A percentile compares a stretch with the other conserved stretches of the same genome.
Evolutionary conservation across 37 sponge, comb jelly and placozoan genomes (phyloP).

Genomic region (Cladorhizidae sp.): DNA sequence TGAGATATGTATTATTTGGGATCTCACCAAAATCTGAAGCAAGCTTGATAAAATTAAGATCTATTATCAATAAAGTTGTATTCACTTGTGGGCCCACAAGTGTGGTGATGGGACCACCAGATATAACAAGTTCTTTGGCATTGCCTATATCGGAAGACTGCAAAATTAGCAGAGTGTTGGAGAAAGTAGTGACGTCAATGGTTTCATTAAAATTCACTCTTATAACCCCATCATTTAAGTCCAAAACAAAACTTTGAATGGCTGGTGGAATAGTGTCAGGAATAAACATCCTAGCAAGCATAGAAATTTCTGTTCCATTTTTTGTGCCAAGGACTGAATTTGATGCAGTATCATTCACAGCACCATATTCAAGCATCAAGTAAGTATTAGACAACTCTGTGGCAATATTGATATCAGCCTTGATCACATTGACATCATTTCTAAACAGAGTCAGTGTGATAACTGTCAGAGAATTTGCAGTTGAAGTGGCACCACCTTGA

Average conservation of each 20-base stretch:
- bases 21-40: constrained; percentile 30
- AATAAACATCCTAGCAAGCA: constrained; percentile 34
- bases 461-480: constrained; percentile 8
- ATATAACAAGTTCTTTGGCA: background rate
- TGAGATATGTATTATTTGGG: constrained; percentile 59
- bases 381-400: constrained; percentile 38
- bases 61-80: constrained; percentile 13
- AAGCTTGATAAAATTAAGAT: constrained; percentile 46
- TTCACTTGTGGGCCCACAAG: constrained; percentile 17
- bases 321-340: constrained; percentile 44
- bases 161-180: constrained; percentile 43
- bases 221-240: constrained; percentile 66
- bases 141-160: constrained; percentile 24
- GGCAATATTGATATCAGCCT: constrained; percentile 54
- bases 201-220: constrained; percentile 71
- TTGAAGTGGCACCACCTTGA: constrained; percentile 15
- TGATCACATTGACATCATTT: constrained; percentile 76
- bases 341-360: constrained; percentile 59
- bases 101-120: constrained; percentile 38
- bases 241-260: constrained; percentile 51
- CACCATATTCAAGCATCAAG: constrained; percentile 50
- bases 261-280: constrained; percentile 64
- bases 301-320: constrained; percentile 26
- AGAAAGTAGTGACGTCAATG: constrained; percentile 55
- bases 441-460: constrained; percentile 36